Conservation (phyloP, 2,888 invertebrate genomes). For the Campopleginae sp. region DNA sequence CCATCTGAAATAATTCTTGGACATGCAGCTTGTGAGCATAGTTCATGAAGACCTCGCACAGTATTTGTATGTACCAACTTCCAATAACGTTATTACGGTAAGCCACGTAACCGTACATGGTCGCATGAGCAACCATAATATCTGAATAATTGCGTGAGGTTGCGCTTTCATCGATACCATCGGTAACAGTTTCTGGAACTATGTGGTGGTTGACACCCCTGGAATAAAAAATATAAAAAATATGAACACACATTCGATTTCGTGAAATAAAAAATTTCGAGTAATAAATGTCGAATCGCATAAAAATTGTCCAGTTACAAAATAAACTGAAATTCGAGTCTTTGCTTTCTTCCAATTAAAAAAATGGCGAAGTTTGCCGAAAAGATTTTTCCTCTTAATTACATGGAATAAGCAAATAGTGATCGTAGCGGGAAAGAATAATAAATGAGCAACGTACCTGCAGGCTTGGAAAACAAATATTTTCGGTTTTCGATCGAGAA, state of each 20-base stretch:
- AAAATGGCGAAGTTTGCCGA: no score
- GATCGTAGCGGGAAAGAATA: background rate
- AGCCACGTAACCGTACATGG: slow-evolving; percentile 85
- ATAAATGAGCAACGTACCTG: slow-evolving; percentile 77
- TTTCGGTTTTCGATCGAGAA: slow-evolving; percentile 86
- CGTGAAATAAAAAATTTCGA: background rate
- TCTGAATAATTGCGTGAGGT: slow-evolving; percentile 84
- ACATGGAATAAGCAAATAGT: background rate
- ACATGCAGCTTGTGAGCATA: slow-evolving; percentile 76
- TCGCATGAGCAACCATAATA: slow-evolving; percentile 85
- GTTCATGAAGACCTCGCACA: slow-evolving; percentile 85
- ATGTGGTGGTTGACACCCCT: background rate
- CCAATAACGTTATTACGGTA: slow-evolving; percentile 86
- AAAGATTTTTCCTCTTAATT: no score
- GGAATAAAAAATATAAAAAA: background rate
- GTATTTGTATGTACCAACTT: slow-evolving; percentile 87
- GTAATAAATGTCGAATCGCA: background rate
- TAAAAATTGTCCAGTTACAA: background rate
- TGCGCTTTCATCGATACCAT: background rate
- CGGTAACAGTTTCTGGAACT: background rate
- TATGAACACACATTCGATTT: background rate
- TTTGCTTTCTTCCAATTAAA: no score
- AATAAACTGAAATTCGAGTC: no score
- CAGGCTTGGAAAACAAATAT: slow-evolving; percentile 87
- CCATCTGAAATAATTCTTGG: slow-evolving; percentile 78